These are phyloP conservation scores for Papilio dardanus DNA, from an alignment of 1,140 invertebrate species.

Conservation along the genomic window DNA sequence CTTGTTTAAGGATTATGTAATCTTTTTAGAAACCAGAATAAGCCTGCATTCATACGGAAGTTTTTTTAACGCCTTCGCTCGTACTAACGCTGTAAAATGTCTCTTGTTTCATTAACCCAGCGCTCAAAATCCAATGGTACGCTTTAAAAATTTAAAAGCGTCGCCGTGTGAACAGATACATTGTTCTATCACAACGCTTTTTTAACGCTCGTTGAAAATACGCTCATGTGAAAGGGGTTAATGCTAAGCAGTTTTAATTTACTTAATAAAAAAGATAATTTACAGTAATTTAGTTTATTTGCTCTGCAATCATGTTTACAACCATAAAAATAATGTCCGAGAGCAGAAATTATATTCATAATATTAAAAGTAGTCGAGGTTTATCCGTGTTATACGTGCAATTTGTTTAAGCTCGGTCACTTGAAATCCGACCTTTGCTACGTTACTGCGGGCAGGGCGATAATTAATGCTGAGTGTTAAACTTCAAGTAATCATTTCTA, in stretches of 20 bases:
- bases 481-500: not conserved
- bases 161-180: too few relatives aligned
- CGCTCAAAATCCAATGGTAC: too few relatives aligned
- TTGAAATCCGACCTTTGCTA: not conserved
- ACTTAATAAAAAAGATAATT: not conserved
- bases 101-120: too few relatives aligned
- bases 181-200: too few relatives aligned
- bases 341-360: not conserved
- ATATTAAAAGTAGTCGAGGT: not conserved
- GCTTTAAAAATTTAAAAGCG: too few relatives aligned
- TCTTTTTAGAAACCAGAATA: too few relatives aligned
- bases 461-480: constrained; percentile 16
- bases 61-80: too few relatives aligned
- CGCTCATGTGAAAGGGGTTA: too few relatives aligned
- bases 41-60: too few relatives aligned
- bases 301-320: not conserved
- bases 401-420: constrained; percentile 4
- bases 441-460: not conserved
- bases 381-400: not conserved
- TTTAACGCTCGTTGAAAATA: too few relatives aligned
- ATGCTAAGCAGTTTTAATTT: not conserved
- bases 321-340: not conserved
- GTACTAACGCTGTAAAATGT: too few relatives aligned
- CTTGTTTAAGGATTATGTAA: too few relatives aligned
- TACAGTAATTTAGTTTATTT: not conserved